A percentile compares a stretch with the other conserved stretches of the same genome.
Conservation (phyloP, 1,140 invertebrate genomes). For the Drosophila ironensis region DNA sequence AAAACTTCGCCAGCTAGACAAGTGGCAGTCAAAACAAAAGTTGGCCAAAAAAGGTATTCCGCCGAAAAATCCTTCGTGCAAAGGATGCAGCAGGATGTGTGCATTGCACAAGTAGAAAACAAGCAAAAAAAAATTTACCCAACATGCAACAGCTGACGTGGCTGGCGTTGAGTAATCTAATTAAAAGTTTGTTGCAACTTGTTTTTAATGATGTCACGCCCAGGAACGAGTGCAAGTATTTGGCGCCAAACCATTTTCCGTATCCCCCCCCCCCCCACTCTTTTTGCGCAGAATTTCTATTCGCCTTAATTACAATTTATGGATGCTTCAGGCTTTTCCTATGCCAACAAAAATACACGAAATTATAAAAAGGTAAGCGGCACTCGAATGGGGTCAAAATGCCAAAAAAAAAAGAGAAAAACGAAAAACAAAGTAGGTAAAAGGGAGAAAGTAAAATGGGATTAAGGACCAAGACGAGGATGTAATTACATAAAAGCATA, state of each 20-base stretch:
- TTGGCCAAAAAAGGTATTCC: conserved; percentile 13
- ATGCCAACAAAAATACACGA: conserved; percentile 32
- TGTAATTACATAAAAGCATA: conserved; percentile 72
- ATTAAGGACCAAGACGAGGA: conserved; percentile 1
- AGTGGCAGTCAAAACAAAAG: conserved; percentile 32
- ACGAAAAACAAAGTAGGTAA: not conserved
- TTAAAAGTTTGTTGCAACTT: conserved; percentile 72
- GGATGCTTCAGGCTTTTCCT: conserved; percentile 56
- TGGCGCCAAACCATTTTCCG: conserved; percentile 43
- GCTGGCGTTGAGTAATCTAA: conserved; percentile 67
- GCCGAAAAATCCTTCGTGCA: not conserved
- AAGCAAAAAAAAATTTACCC: not conserved
- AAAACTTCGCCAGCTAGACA: conserved; percentile 24
- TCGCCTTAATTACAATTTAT: conserved; percentile 74
- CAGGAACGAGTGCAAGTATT: conserved; percentile 33
- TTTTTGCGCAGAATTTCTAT: conserved; percentile 16
- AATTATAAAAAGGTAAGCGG: conserved; percentile 38
- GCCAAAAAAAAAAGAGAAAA: conserved; percentile 15
- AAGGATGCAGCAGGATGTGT: not conserved
- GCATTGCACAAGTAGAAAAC: not conserved
- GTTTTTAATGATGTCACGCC: conserved; percentile 54
- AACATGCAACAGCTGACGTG: conserved; percentile 68
- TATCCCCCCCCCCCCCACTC: not conserved
- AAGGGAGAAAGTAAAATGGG: not conserved
- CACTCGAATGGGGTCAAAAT: conserved; percentile 36